Conservation (phyloP, 2,113 vertebrate species). For the Candoia aspera region DNA sequence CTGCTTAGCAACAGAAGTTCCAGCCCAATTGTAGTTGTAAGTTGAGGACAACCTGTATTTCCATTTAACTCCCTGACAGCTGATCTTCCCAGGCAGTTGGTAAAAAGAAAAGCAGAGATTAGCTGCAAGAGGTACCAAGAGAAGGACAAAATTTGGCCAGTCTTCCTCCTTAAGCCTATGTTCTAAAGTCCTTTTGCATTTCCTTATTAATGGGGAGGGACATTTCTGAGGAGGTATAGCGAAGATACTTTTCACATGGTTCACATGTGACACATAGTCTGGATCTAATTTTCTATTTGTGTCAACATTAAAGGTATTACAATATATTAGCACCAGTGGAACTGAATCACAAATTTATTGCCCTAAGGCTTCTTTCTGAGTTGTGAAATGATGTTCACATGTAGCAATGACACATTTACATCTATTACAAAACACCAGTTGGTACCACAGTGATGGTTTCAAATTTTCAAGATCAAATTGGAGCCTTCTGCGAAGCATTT, state of each 20-base stretch:
- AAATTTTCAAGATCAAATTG: constrained; percentile 64
- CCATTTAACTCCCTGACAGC: background rate
- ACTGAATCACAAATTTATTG: constrained; percentile 27
- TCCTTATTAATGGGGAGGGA: background rate
- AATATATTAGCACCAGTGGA: constrained; percentile 47
- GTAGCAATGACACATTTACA: constrained; percentile 52
- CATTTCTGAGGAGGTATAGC: background rate
- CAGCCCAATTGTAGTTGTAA: too few relatives aligned
- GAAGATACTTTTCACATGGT: background rate
- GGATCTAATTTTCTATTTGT: background rate
- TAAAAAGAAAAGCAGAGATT: background rate
- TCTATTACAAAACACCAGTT: constrained; percentile 28
- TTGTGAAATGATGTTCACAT: constrained; percentile 51
- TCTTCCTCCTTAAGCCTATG: background rate
- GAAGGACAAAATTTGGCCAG: background rate
- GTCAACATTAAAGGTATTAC: background rate
- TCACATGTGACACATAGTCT: background rate
- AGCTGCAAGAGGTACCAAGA: background rate
- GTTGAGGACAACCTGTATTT: too few relatives aligned
- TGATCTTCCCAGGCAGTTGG: background rate
- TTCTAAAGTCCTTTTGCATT: background rate
- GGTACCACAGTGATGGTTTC: constrained; percentile 63
- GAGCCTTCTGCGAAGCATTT: constrained; percentile 43
- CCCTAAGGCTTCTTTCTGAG: constrained; percentile 28
- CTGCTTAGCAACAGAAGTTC: too few relatives aligned